phyloP scores from a whole-genome alignment of 35 echinoderm and acorn worm species.

The Nesometra sesokonis region DNA sequence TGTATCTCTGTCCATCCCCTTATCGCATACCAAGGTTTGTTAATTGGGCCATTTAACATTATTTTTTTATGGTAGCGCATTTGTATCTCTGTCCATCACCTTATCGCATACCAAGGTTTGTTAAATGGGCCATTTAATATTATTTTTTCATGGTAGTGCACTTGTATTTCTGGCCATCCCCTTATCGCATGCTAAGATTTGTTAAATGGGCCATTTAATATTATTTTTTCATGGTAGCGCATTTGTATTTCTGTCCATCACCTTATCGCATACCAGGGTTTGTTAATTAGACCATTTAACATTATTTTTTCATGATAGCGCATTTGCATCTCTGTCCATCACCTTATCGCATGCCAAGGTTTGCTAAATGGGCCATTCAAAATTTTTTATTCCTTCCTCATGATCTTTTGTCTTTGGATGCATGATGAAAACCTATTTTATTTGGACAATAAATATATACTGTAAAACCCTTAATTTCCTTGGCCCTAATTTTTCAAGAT shows the following conservation, averaged over 20 bases:
- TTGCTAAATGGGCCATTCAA: background rate
- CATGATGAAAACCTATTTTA: too few relatives aligned
- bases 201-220: background rate
- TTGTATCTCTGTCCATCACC: conserved; percentile 72
- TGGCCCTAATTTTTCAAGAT: too few relatives aligned
- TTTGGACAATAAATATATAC: too few relatives aligned
- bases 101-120: conserved; percentile 57
- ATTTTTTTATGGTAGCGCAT: conserved; percentile 81
- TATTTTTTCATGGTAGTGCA: conserved; percentile 83
- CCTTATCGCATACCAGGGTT: conserved; percentile 64
- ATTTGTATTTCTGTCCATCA: conserved; percentile 61
- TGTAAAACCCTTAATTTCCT: too few relatives aligned
- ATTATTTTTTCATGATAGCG: conserved; percentile 82
- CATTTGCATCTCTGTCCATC: conserved; percentile 53
- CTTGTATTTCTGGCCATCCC: conserved; percentile 63
- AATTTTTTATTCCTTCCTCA: too few relatives aligned
- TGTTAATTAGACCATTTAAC: background rate
- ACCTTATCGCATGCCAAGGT: conserved; percentile 63
- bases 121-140: background rate
- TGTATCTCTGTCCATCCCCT: conserved; percentile 70
- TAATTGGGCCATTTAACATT: background rate
- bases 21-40: conserved; percentile 62
- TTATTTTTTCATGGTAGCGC: conserved; percentile 85
- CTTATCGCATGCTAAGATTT: conserved; percentile 55
- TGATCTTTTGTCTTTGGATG: too few relatives aligned